phyloP scores from a whole-genome alignment of 1,140 invertebrate species.

The Akabosia matsudoensis region DNA sequence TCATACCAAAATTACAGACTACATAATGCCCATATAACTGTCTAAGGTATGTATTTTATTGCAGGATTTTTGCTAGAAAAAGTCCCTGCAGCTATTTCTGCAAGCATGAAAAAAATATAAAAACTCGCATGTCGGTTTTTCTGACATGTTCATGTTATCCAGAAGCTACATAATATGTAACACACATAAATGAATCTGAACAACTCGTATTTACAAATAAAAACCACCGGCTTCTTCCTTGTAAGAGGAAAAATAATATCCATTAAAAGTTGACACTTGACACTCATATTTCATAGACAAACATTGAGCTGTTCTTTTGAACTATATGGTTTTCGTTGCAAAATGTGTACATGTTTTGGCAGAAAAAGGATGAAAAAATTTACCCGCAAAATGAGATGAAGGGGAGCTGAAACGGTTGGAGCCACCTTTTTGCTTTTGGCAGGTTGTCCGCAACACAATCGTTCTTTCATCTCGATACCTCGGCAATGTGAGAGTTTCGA shows the following conservation, averaged over 20 bases:
- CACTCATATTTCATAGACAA: neutral
- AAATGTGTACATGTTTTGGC: neutral
- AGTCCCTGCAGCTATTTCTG: neutral
- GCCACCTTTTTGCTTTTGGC: slow-evolving; percentile 35
- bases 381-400: slow-evolving; percentile 43
- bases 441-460: slow-evolving; percentile 39
- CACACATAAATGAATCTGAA: too few relatives aligned
- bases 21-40: neutral
- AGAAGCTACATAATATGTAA: too few relatives aligned
- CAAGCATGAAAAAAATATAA: neutral
- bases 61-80: neutral
- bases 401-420: slow-evolving; percentile 43
- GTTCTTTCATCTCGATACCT: slow-evolving; percentile 37
- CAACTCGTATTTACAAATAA: too few relatives aligned
- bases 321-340: neutral
- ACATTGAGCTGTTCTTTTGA: neutral
- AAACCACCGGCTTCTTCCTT: neutral
- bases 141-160: too few relatives aligned
- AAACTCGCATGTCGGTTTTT: too few relatives aligned
- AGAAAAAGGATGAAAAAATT: too few relatives aligned
- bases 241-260: neutral
- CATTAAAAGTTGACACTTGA: neutral
- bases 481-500: neutral
- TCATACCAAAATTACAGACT: neutral
- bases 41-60: neutral